Conservation (phyloP, 1,140 invertebrate species). For the Chironomus tepperi region DNA sequence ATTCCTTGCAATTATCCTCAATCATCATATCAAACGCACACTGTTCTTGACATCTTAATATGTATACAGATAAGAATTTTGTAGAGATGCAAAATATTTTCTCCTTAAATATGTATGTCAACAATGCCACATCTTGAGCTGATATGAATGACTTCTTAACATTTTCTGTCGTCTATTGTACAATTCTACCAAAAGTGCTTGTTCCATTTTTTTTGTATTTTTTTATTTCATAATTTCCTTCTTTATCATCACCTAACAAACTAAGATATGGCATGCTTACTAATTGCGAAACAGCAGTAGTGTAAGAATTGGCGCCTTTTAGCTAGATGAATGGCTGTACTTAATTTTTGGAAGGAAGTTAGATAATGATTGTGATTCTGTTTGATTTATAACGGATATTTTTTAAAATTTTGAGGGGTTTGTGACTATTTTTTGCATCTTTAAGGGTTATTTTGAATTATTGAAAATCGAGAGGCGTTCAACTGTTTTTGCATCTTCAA, state of each 20-base stretch:
- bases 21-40: neutral
- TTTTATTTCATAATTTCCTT: neutral
- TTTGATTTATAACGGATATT: too few relatives aligned
- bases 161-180: neutral
- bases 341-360: too few relatives aligned
- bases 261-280: neutral
- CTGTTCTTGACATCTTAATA: neutral
- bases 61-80: neutral
- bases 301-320: too few relatives aligned
- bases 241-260: neutral
- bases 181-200: neutral
- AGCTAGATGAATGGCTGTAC: too few relatives aligned
- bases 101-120: neutral
- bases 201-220: neutral
- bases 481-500: too few relatives aligned
- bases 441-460: too few relatives aligned
- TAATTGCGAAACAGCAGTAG: neutral
- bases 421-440: too few relatives aligned
- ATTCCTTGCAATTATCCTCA: constrained; percentile 1
- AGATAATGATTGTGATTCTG: too few relatives aligned
- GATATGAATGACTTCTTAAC: neutral
- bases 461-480: too few relatives aligned
- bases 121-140: neutral
- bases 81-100: neutral
- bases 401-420: too few relatives aligned